Conservation (phyloP, 2,797 vertebrate genomes). For the Dryobates pubescens region DNA sequence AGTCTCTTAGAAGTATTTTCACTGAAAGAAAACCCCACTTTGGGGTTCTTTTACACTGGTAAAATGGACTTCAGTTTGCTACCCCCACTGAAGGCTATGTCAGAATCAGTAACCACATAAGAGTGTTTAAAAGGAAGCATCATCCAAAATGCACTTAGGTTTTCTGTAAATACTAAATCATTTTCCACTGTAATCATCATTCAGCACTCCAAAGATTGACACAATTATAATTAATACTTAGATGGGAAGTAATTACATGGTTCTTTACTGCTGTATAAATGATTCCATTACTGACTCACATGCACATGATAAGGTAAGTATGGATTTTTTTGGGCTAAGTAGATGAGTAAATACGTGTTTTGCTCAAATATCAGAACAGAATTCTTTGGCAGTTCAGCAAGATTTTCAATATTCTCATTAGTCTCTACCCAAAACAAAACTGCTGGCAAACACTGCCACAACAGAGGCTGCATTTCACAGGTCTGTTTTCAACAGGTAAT, state of each 20-base stretch:
- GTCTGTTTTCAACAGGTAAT: not conserved
- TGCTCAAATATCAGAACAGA: not conserved
- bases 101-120: not conserved
- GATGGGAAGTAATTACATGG: conserved; percentile 42
- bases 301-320: conserved; percentile 31
- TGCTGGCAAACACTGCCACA: not conserved
- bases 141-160: conserved; percentile 14
- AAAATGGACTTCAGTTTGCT: not conserved
- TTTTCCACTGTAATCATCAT: conserved; percentile 39
- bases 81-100: not conserved
- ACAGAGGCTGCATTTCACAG: not conserved
- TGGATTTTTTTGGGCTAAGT: conserved; percentile 3
- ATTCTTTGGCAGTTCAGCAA: not conserved
- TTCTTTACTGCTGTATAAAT: conserved; percentile 52
- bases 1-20: not conserved
- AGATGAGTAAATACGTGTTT: not conserved
- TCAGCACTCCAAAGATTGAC: conserved; percentile 30
- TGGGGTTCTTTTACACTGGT: not conserved
- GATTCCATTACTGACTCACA: conserved; percentile 26
- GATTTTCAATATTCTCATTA: not conserved
- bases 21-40: not conserved
- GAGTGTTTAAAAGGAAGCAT: conserved; percentile 9
- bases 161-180: conserved; percentile 35
- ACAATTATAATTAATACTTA: conserved; percentile 53
- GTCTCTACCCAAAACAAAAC: not conserved